Percentiles rank a stretch among this genome's conserved stretches.
phyloP scores from a whole-genome alignment of 1,140 invertebrate genomes.

The Tetramorium alpestre region DNA sequence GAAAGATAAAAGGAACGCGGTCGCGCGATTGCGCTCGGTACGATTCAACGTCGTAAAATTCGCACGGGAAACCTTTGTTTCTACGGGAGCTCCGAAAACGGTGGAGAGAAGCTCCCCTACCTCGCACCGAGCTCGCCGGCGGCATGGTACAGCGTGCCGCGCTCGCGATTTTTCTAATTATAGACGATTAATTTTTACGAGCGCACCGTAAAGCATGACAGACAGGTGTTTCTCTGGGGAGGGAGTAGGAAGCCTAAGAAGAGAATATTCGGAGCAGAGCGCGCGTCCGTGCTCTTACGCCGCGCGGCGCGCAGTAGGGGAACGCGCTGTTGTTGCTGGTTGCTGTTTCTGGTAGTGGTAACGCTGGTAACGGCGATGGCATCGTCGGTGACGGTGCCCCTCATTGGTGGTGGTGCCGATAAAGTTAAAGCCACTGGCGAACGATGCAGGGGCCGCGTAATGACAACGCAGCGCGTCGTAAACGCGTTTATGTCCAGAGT shows the following conservation, averaged over 20 bases:
- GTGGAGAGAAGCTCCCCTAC: not conserved
- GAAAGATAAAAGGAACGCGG: not conserved
- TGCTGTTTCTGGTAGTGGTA: conserved; percentile 65
- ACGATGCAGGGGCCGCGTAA: conserved; percentile 84
- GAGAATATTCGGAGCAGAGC: not conserved
- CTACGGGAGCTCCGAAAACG: conserved; percentile 36
- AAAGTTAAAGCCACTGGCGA: conserved; percentile 84
- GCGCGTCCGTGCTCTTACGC: conserved; percentile 10
- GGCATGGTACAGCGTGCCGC: not conserved
- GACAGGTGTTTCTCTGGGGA: conserved; percentile 78
- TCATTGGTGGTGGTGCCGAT: conserved; percentile 80
- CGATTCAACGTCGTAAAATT: conserved; percentile 24
- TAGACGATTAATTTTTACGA: conserved; percentile 81
- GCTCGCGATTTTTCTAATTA: conserved; percentile 78
- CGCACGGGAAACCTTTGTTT: conserved; percentile 23
- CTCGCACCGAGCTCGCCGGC: not conserved
- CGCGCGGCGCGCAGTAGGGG: not conserved
- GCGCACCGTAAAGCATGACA: conserved; percentile 75
- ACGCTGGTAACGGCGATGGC: conserved; percentile 68
- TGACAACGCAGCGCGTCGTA: conserved; percentile 86
- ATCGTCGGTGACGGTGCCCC: conserved; percentile 64
- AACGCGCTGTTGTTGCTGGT: conserved; percentile 16
- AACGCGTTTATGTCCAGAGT: conserved; percentile 85
- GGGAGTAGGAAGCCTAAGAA: conserved; percentile 10
- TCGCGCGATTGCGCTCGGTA: not conserved